Percentiles rank a stretch among this genome's conserved stretches.
Evolutionary conservation across 2,888 invertebrate species (phyloP).

Genomic region (Tillus elongatus): DNA sequence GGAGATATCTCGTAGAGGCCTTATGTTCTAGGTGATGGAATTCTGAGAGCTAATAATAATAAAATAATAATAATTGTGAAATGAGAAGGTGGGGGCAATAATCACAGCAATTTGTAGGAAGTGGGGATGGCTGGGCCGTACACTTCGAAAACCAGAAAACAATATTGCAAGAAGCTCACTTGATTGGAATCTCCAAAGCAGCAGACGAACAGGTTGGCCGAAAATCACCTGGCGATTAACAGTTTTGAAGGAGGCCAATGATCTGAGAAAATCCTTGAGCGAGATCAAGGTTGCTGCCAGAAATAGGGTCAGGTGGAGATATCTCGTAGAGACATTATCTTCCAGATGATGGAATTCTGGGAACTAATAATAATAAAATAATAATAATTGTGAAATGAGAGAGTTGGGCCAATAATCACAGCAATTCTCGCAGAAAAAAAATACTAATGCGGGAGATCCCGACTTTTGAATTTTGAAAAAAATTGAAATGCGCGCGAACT

Average conservation of each 20-base stretch:
- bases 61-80: too few relatives aligned
- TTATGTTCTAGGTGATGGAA: not conserved
- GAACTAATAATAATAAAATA: too few relatives aligned
- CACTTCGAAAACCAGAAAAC: conserved; percentile 1
- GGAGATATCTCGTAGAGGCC: conserved; percentile 1
- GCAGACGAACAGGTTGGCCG: not conserved
- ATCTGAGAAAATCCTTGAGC: conserved; percentile 1
- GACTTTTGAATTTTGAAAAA: too few relatives aligned
- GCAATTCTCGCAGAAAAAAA: too few relatives aligned
- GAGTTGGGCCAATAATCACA: too few relatives aligned
- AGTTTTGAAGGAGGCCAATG: not conserved
- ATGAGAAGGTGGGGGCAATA: too few relatives aligned
- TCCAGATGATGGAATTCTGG: not conserved
- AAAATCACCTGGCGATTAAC: not conserved
- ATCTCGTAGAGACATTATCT: not conserved
- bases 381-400: too few relatives aligned
- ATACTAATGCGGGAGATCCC: too few relatives aligned
- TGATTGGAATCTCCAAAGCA: not conserved
- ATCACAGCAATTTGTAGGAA: too few relatives aligned
- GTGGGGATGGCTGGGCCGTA: conserved; percentile 4
- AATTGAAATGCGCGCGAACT: too few relatives aligned
- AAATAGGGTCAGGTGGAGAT: conserved; percentile 1
- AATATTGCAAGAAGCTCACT: not conserved
- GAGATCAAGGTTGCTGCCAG: not conserved
- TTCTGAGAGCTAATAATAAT: too few relatives aligned